Percentiles rank a stretch among this genome's conserved stretches.
Conservation (phyloP, 2,113 vertebrate species). For the Indri indri region DNA sequence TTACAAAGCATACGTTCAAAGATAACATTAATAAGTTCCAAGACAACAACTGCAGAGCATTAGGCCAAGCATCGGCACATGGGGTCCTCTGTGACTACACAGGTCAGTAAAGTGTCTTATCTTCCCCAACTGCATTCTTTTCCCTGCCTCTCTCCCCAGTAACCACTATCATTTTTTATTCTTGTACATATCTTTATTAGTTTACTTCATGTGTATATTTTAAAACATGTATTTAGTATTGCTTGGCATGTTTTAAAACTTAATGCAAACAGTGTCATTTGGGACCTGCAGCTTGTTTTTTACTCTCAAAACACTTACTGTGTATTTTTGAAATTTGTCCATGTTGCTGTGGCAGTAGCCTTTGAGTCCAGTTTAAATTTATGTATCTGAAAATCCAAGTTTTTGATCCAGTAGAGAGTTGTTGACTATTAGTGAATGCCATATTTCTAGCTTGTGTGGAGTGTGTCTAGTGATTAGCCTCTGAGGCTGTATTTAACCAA, state of each 20-base stretch:
- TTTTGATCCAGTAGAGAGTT: neutral
- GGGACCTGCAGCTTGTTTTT: neutral
- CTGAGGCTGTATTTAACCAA: constrained; percentile 52
- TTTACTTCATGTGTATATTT: neutral
- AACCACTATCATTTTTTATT: neutral
- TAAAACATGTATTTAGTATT: neutral
- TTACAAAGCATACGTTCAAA: neutral
- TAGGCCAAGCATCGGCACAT: neutral
- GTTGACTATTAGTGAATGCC: constrained; percentile 32
- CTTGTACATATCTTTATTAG: neutral
- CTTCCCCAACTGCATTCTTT: neutral
- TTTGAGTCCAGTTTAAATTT: constrained; percentile 35
- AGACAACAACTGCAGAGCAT: neutral
- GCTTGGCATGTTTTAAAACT: constrained; percentile 10
- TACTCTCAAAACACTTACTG: neutral
- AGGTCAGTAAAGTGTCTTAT: neutral
- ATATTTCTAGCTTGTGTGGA: constrained; percentile 30
- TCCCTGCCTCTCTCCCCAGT: neutral
- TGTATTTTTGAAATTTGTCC: constrained; percentile 25
- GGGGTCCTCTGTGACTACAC: neutral
- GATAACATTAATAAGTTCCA: neutral
- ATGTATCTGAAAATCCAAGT: neutral
- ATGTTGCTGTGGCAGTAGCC: neutral
- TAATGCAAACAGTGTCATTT: neutral
- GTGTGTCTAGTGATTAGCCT: constrained; percentile 42